A percentile compares a stretch with the other conserved stretches of the same genome.
These are phyloP conservation scores for Dicrostonyx torquatus DNA, from an alignment of 2,797 vertebrate genomes.

Conservation along the genomic window DNA sequence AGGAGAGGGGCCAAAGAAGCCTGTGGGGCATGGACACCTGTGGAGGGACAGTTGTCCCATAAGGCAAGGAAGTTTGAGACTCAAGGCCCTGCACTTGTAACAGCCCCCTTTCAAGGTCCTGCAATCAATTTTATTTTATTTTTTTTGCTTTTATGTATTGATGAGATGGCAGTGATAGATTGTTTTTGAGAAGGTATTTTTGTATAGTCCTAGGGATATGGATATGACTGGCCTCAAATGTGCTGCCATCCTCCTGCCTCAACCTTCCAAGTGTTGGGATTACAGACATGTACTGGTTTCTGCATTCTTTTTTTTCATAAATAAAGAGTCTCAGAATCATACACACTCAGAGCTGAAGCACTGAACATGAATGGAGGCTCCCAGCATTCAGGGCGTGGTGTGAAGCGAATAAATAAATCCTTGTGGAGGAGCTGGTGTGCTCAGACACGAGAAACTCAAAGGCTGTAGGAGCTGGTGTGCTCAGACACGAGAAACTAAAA, in stretches of 20 bases:
- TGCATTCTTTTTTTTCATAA: neutral
- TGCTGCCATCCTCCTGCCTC: neutral
- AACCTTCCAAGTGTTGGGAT: neutral
- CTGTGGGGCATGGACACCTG: neutral
- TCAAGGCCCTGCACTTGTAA: neutral
- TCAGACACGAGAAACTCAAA: neutral
- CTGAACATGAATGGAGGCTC: neutral
- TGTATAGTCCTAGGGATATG: no score
- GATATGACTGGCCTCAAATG: neutral
- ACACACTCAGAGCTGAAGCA: neutral
- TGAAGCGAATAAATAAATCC: neutral
- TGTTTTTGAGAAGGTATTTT: neutral
- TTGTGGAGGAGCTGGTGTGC: neutral
- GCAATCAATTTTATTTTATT: constrained; percentile 20
- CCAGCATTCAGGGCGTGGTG: neutral
- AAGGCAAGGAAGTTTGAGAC: neutral
- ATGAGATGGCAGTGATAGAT: no score
- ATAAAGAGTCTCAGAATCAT: neutral
- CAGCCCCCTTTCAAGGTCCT: neutral
- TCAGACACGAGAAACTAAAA: neutral
- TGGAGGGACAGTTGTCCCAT: neutral
- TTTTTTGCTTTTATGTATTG: neutral
- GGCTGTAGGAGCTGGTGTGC: neutral
- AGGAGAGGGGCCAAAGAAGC: neutral
- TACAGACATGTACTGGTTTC: neutral